These are phyloP conservation scores for Ophioninae sp. DNA, from an alignment of 2,888 invertebrate genomes.

Conservation along the genomic window DNA sequence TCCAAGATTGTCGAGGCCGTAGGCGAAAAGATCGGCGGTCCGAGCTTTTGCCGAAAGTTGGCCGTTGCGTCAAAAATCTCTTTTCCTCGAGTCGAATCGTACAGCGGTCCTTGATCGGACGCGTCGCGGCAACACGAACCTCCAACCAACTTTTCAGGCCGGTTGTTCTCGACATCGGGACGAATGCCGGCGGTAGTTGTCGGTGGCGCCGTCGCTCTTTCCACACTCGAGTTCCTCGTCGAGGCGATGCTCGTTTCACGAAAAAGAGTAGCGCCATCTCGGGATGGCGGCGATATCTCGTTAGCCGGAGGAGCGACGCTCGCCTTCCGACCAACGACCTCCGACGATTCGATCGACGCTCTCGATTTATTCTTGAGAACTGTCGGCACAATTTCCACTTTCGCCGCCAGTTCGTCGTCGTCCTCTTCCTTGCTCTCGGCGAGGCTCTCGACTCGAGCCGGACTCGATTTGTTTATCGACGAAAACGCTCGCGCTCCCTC, in stretches of 20 bases:
- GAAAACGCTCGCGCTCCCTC: no score
- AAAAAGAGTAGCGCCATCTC: constrained; percentile 25
- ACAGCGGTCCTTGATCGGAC: constrained; percentile 39
- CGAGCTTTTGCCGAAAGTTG: constrained; percentile 27
- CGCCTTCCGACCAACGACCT: no score
- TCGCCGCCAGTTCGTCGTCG: not conserved
- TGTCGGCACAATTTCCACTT: constrained; percentile 11
- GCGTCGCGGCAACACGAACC: constrained; percentile 48
- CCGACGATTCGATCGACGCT: no score
- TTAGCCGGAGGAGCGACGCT: not conserved
- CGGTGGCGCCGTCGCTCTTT: constrained; percentile 42
- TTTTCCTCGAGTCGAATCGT: no score
- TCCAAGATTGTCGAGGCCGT: no score
- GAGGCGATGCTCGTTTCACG: not conserved
- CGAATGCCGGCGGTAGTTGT: no score
- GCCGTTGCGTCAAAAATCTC: constrained; percentile 35
- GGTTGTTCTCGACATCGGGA: no score
- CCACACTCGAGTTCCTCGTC: not conserved
- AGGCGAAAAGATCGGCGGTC: constrained; percentile 16
- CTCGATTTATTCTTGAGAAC: no score
- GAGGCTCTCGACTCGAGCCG: constrained; percentile 28
- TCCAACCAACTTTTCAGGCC: no score
- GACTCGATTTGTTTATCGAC: no score
- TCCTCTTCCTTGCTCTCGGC: constrained; percentile 36
- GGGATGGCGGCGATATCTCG: constrained; percentile 44